Percentiles rank a stretch among this genome's conserved stretches.
Evolutionary conservation across 2,797 vertebrate genomes (phyloP).

Genomic region (Hydrocynus forskahlii): DNA sequence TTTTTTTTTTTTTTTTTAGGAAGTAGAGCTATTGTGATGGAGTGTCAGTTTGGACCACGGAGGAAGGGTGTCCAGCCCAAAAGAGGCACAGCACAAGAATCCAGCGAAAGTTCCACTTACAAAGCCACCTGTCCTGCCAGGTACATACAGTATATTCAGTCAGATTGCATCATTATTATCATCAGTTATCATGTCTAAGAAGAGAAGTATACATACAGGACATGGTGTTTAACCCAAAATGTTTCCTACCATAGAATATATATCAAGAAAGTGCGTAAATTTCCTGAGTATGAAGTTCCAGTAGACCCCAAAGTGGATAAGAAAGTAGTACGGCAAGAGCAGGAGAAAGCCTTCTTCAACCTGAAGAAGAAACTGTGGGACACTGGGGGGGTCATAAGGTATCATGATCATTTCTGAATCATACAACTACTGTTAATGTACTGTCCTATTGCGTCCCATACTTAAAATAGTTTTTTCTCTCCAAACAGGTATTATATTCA

Average conservation of each 20-base stretch:
- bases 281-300: conserved; percentile 82
- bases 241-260: conserved; percentile 78
- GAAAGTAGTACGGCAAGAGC: conserved; percentile 85
- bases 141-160: conserved; percentile 58
- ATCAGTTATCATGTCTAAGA: background rate
- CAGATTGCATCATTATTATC: background rate
- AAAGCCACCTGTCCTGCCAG: conserved; percentile 88
- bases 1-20: conserved; percentile 63
- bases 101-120: conserved; percentile 70
- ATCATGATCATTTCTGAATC: conserved; percentile 21
- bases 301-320: conserved; percentile 86
- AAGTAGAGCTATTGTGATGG: conserved; percentile 88
- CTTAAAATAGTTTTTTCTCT: background rate
- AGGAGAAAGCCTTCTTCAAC: conserved; percentile 86
- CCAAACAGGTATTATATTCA: conserved; percentile 60
- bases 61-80: conserved; percentile 84
- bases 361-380: conserved; percentile 83
- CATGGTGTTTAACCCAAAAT: background rate
- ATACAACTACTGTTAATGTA: background rate
- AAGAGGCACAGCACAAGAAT: conserved; percentile 76
- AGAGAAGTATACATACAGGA: background rate
- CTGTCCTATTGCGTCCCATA: background rate
- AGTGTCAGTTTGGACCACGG: conserved; percentile 85
- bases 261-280: conserved; percentile 87
- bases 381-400: conserved; percentile 82